A percentile compares a stretch with the other conserved stretches of the same genome.
phyloP scores from a whole-genome alignment of 1,140 invertebrate species.

The Ctenoplectra terminalis region DNA sequence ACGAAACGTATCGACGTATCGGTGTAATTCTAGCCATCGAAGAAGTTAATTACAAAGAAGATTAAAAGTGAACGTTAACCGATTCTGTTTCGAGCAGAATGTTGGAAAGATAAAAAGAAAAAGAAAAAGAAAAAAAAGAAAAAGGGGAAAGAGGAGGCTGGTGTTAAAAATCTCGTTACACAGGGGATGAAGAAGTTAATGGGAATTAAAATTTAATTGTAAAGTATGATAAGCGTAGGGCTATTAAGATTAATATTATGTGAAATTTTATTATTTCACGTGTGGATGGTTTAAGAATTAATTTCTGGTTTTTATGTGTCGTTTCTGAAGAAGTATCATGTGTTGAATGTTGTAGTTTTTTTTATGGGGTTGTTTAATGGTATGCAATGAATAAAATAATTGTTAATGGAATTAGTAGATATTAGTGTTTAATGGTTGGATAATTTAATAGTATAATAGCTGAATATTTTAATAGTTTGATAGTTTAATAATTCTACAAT shows the following conservation, averaged over 20 bases:
- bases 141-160: too few species aligned
- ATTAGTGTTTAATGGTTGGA: too few species aligned
- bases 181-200: background rate
- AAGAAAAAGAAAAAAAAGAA: too few species aligned
- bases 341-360: too few species aligned
- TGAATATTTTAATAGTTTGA: too few species aligned
- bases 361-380: too few species aligned
- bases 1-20: background rate
- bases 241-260: background rate
- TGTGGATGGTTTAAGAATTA: background rate
- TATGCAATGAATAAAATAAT: too few species aligned
- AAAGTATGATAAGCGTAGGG: background rate
- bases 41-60: conserved; percentile 6
- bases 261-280: background rate
- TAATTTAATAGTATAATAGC: too few species aligned
- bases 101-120: background rate
- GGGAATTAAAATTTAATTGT: background rate
- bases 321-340: too few species aligned
- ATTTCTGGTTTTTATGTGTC: background rate
- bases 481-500: too few species aligned
- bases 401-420: too few species aligned
- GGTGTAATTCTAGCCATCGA: background rate
- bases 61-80: background rate
- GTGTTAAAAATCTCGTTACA: background rate
- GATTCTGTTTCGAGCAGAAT: background rate